A percentile compares a stretch with the other conserved stretches of the same genome.
These are phyloP conservation scores for Drosophila parthenogenetica DNA, from an alignment of 2,888 invertebrate genomes.

Conservation along the genomic window DNA sequence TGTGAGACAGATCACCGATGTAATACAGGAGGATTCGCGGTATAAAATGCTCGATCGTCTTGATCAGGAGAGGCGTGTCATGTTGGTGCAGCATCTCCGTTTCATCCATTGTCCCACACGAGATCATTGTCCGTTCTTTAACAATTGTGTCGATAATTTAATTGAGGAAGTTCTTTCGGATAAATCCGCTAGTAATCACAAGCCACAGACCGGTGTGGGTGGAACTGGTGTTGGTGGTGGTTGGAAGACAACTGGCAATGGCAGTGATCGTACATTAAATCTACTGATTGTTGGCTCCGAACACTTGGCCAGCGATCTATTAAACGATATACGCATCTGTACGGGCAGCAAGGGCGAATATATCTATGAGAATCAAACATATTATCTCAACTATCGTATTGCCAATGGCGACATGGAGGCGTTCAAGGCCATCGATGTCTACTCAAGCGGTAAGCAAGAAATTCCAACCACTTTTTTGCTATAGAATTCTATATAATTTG, in stretches of 20 bases:
- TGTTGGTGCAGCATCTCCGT: conserved; percentile 97
- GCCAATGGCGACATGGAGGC: conserved; percentile 95
- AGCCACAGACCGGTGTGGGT: conserved; percentile 79
- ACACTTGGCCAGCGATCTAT: conserved; percentile 94
- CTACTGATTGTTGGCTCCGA: conserved; percentile 94
- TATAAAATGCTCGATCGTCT: conserved; percentile 97
- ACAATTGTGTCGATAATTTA: conserved; percentile 92
- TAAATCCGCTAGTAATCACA: conserved; percentile 87
- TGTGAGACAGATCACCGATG: conserved; percentile 96
- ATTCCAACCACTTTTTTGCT: neutral
- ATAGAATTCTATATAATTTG: neutral
- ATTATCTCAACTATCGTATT: conserved; percentile 93
- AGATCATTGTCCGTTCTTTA: conserved; percentile 96
- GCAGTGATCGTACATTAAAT: conserved; percentile 87
- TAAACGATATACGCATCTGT: conserved; percentile 93
- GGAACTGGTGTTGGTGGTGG: conserved; percentile 39
- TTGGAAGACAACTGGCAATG: conserved; percentile 69
- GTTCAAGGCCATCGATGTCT: conserved; percentile 93
- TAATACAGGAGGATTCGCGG: conserved; percentile 96
- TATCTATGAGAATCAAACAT: conserved; percentile 91
- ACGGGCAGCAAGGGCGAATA: conserved; percentile 94
- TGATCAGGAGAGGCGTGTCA: conserved; percentile 97
- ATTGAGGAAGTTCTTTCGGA: conserved; percentile 87
- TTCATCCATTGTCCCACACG: conserved; percentile 97
- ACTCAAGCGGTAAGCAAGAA: conserved; percentile 91